Conservation (phyloP, 2,888 invertebrate genomes). For the Pharmacophagus antenor region DNA sequence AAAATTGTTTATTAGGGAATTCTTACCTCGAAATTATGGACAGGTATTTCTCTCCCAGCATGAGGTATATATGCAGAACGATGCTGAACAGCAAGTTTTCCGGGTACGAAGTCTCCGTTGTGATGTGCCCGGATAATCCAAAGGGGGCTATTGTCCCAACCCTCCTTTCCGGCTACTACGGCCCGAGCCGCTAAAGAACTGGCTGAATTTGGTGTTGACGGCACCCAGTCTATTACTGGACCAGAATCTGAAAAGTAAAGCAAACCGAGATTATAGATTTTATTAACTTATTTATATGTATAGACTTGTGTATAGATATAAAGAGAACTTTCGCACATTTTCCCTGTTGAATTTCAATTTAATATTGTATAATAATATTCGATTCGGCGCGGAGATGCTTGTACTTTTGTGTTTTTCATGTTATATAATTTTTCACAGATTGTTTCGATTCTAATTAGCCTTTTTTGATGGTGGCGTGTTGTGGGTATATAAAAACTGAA, state of each 20-base stretch:
- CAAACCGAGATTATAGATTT: neutral
- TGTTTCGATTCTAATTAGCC: no score
- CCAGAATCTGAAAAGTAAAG: conserved; percentile 29
- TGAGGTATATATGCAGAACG: conserved; percentile 62
- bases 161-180: conserved; percentile 65
- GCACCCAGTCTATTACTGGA: conserved; percentile 57
- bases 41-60: conserved; percentile 61
- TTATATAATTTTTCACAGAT: no score
- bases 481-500: no score
- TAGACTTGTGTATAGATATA: neutral
- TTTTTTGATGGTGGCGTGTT: no score
- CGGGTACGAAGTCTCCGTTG: conserved; percentile 64
- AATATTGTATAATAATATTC: no score
- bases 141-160: conserved; percentile 69
- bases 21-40: conserved; percentile 71
- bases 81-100: conserved; percentile 66
- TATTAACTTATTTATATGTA: neutral
- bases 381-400: no score
- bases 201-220: conserved; percentile 51
- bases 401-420: no score
- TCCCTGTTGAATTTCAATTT: no score
- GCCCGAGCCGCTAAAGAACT: conserved; percentile 51
- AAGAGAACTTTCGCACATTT: neutral
- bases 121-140: conserved; percentile 70
- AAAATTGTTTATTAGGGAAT: neutral